These are phyloP conservation scores for Eunapius fragilis DNA, from an alignment of 37 sponge, comb jelly and placozoan genomes.

Conservation along the genomic window DNA sequence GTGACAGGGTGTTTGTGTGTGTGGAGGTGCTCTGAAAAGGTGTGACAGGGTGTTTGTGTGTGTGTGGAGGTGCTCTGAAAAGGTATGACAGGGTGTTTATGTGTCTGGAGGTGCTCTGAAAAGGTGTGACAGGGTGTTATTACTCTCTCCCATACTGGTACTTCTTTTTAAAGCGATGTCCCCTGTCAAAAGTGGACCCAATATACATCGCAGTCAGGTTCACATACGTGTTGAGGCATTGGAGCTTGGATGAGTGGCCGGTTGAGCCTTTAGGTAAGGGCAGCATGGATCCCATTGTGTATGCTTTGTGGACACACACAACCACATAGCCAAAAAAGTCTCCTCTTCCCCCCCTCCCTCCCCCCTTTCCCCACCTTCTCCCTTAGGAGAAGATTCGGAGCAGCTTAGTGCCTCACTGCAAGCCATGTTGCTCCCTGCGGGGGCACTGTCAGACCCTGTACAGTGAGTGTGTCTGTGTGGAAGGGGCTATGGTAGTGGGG, in stretches of 20 bases:
- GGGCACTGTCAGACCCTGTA: constrained; percentile 36
- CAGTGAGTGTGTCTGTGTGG: too few species aligned
- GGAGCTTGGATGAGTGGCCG: constrained; percentile 73
- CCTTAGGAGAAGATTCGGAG: neutral
- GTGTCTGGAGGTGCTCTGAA: neutral
- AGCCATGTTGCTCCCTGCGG: constrained; percentile 57
- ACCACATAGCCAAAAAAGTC: too few species aligned
- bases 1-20: neutral
- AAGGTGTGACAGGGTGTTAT: too few species aligned
- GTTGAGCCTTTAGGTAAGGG: constrained; percentile 56
- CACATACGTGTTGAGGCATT: constrained; percentile 73
- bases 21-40: neutral
- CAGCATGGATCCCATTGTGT: too few species aligned
- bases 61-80: neutral
- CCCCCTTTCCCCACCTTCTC: too few species aligned
- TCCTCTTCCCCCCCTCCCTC: too few species aligned
- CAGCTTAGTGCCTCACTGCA: neutral
- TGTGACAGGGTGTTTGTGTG: neutral
- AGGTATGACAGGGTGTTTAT: neutral
- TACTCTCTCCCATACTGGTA: neutral
- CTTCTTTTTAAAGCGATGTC: neutral
- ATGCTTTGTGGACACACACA: too few species aligned
- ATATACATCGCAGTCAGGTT: constrained; percentile 66
- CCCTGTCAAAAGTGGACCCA: constrained; percentile 8
- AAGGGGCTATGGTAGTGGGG: too few species aligned